A percentile compares a stretch with the other conserved stretches of the same genome.
Evolutionary conservation across 2,888 invertebrate genomes (phyloP).

Genomic region (Ophion slaviceki): DNA sequence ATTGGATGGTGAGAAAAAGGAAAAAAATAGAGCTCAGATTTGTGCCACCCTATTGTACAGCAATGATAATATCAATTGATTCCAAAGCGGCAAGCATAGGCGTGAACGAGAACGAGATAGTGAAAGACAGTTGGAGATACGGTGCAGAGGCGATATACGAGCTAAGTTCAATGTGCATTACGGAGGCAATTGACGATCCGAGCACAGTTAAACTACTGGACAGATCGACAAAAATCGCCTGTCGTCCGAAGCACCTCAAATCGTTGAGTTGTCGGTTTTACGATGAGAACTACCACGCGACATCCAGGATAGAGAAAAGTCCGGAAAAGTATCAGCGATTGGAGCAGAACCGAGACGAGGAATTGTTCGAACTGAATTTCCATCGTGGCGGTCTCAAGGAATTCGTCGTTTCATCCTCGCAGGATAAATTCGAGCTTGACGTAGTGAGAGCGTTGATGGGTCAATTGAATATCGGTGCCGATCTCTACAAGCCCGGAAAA

Average conservation of each 20-base stretch:
- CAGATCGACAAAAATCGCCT: constrained; percentile 32
- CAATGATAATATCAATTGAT: not conserved
- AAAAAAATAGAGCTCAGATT: no score
- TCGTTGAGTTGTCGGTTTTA: constrained; percentile 45
- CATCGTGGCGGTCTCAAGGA: constrained; percentile 69
- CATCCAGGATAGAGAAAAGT: not conserved
- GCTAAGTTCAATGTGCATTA: constrained; percentile 25
- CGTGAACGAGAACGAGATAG: constrained; percentile 6
- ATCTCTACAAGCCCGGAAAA: constrained; percentile 61
- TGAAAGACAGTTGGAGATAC: constrained; percentile 44
- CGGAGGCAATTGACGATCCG: not conserved
- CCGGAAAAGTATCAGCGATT: not conserved
- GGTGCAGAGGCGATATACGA: constrained; percentile 59
- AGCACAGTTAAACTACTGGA: not conserved
- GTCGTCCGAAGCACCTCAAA: constrained; percentile 34
- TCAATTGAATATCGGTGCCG: constrained; percentile 71
- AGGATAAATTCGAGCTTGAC: constrained; percentile 69
- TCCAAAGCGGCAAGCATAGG: constrained; percentile 15
- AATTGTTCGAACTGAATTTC: constrained; percentile 74
- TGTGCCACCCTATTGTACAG: no score
- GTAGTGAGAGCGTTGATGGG: constrained; percentile 70
- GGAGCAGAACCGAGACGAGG: constrained; percentile 44
- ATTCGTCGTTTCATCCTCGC: constrained; percentile 70
- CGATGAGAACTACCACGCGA: not conserved
- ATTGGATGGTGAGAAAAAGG: no score